Percentiles rank a stretch among this genome's conserved stretches.
Conservation (phyloP, 2,113 vertebrate species). For the Scomber colias region DNA sequence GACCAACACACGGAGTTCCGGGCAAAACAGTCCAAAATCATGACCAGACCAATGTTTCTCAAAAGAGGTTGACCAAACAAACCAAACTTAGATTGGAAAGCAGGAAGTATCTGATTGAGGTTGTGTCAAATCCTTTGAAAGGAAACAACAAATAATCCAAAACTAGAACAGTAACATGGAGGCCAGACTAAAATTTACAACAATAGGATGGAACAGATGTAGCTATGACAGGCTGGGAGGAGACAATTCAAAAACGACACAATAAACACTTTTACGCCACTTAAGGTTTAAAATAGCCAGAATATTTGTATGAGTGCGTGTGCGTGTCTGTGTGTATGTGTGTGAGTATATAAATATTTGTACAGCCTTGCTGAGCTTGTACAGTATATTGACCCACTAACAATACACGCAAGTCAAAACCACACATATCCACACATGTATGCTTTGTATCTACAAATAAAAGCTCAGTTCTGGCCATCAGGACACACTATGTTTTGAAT, state of each 20-base stretch:
- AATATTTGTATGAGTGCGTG: background rate
- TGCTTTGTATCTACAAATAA: background rate
- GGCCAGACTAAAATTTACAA: conserved; percentile 6
- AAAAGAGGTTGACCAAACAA: conserved; percentile 20
- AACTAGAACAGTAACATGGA: conserved; percentile 13
- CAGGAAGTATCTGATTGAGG: conserved; percentile 31
- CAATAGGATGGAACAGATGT: background rate
- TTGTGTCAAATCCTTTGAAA: conserved; percentile 29
- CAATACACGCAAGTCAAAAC: background rate
- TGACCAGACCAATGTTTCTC: conserved; percentile 7
- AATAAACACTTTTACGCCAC: background rate
- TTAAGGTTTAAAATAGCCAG: background rate
- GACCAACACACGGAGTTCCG: background rate
- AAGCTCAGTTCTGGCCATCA: background rate
- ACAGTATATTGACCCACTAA: background rate
- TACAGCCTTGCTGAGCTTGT: background rate
- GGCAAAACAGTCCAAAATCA: background rate
- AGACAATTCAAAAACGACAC: conserved; percentile 2
- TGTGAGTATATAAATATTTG: no score
- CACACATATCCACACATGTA: background rate
- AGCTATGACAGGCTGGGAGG: background rate
- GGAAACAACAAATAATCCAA: conserved; percentile 15
- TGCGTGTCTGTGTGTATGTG: no score
- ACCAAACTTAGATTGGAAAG: conserved; percentile 30
- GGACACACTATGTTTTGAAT: conserved; percentile 15